Conservation (phyloP, 2,888 invertebrate genomes). For the Protophormia terraenovae region DNA sequence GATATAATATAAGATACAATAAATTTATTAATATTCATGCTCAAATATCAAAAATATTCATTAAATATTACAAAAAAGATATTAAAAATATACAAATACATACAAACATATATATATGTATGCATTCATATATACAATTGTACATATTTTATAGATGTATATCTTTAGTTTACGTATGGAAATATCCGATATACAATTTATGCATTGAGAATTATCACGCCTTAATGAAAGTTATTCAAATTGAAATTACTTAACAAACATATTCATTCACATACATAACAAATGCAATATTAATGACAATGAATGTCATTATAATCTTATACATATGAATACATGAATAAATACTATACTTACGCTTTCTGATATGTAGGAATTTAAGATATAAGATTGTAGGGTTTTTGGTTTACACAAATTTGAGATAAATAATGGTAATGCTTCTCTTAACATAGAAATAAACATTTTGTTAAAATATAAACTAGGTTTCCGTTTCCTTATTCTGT, state of each 20-base stretch:
- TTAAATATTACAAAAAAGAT: not conserved
- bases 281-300: conserved; percentile 22
- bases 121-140: not conserved
- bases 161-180: not conserved
- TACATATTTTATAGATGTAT: not conserved
- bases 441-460: too few species aligned
- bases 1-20: not conserved
- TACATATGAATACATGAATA: not conserved
- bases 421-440: too few species aligned
- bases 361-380: not conserved
- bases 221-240: conserved; percentile 56
- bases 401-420: too few species aligned
- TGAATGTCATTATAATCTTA: conserved; percentile 7
- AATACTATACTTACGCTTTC: not conserved
- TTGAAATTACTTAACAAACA: conserved; percentile 38
- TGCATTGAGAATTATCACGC: conserved; percentile 52
- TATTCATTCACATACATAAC: not conserved
- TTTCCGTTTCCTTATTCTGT: too few species aligned
- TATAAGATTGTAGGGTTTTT: not conserved
- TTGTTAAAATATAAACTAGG: too few species aligned
- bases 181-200: not conserved
- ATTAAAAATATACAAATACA: not conserved
- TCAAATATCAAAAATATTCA: conserved; percentile 11
- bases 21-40: conserved; percentile 22
- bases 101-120: too few species aligned